phyloP scores from a whole-genome alignment of 1,140 invertebrate genomes.

The Scaptodrosophila lebanonensis region DNA sequence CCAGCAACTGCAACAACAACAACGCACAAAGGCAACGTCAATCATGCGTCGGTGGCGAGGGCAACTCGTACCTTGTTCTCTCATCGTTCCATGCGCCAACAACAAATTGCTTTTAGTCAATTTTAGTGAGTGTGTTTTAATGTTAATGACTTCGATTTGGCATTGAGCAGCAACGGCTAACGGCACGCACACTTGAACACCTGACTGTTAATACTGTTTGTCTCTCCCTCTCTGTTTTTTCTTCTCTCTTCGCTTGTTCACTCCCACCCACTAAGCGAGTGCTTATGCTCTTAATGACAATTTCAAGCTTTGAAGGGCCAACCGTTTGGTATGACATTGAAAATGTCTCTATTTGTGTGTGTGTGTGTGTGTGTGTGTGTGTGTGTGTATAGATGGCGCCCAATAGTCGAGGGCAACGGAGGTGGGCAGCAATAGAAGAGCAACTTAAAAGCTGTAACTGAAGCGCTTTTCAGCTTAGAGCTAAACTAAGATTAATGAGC shows the following conservation, averaged over 20 bases:
- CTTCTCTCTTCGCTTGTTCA: background rate
- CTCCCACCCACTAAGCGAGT: constrained; percentile 6
- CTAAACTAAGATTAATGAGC: constrained; percentile 38
- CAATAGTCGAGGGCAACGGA: too few species aligned
- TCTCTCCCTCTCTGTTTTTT: constrained; percentile 2
- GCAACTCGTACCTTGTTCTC: constrained; percentile 20
- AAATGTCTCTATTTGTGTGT: too few species aligned
- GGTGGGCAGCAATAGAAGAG: constrained; percentile 5
- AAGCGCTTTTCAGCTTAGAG: constrained; percentile 10
- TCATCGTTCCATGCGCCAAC: constrained; percentile 47
- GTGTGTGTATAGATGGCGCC: too few species aligned
- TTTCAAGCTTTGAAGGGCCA: constrained; percentile 39
- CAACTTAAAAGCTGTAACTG: background rate
- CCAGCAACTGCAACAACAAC: constrained; percentile 19
- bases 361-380: too few species aligned
- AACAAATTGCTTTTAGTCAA: constrained; percentile 63
- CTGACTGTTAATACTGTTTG: constrained; percentile 2
- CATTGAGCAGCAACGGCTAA: constrained; percentile 55
- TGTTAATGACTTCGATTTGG: constrained; percentile 75
- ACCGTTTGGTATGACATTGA: constrained; percentile 56
- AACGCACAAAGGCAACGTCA: constrained; percentile 13
- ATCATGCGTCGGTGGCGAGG: constrained; percentile 24
- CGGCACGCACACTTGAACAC: constrained; percentile 26
- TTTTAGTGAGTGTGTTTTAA: constrained; percentile 72
- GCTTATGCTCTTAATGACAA: background rate